Conservation (phyloP, 2,888 invertebrate species). For the Aphidoletes aphidimyza region DNA sequence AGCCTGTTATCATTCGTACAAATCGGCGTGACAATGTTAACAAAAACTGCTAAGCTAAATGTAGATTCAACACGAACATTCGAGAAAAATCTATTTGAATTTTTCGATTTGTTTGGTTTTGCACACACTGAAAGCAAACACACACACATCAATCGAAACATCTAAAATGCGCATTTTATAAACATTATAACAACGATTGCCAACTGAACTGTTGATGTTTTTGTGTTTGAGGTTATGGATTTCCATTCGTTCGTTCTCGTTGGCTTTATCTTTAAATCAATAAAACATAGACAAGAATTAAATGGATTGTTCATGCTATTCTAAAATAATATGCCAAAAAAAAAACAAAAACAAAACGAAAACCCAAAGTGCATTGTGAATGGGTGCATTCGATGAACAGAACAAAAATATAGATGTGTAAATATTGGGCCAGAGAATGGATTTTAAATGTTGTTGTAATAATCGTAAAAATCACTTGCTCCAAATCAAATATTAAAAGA, state of each 20-base stretch:
- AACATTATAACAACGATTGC: neutral
- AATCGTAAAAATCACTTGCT: constrained; percentile 36
- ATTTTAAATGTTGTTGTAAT: too few species aligned
- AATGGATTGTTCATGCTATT: neutral
- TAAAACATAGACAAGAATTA: neutral
- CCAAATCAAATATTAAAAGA: constrained; percentile 34
- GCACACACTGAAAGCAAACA: too few species aligned
- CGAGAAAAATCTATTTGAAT: neutral
- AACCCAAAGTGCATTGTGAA: neutral
- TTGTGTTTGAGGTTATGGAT: constrained; percentile 20
- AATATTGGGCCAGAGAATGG: neutral
- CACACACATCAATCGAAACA: too few species aligned
- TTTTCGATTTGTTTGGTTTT: neutral
- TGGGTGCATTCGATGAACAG: neutral
- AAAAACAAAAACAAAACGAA: neutral
- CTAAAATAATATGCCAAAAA: neutral
- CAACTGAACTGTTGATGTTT: neutral
- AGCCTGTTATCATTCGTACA: too few species aligned
- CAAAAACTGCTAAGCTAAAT: neutral
- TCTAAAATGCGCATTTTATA: neutral
- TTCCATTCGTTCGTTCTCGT: neutral
- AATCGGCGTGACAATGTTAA: neutral
- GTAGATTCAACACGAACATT: neutral
- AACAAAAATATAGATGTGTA: neutral
- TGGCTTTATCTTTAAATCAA: neutral